Evolutionary conservation across 2,797 vertebrate genomes (phyloP).

Genomic region (Erithacus rubecula): DNA sequence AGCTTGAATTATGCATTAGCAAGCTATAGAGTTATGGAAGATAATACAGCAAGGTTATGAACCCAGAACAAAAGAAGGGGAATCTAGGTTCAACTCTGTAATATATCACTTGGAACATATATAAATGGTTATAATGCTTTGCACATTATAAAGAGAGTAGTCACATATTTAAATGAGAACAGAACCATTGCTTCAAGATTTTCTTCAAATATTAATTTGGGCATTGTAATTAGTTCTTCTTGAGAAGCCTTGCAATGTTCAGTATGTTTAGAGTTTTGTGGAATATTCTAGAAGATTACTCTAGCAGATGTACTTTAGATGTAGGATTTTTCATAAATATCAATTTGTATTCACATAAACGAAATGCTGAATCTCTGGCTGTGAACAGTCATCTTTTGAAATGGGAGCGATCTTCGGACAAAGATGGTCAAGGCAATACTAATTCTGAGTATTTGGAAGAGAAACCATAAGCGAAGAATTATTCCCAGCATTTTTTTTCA

Average conservation of each 20-base stretch:
- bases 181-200: constrained; percentile 12
- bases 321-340: constrained; percentile 4
- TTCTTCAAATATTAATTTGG: constrained; percentile 53
- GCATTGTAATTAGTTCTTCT: constrained; percentile 56
- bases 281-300: constrained; percentile 21
- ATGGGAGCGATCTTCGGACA: background rate
- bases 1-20: constrained; percentile 69
- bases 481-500: background rate
- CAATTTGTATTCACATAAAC: constrained; percentile 24
- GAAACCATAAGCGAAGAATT: background rate
- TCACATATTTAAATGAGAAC: constrained; percentile 48
- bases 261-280: constrained; percentile 11
- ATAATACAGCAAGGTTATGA: constrained; percentile 67
- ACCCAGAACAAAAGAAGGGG: constrained; percentile 64
- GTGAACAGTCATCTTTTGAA: constrained; percentile 15
- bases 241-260: constrained; percentile 31
- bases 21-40: constrained; percentile 61
- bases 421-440: background rate
- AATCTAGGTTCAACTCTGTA: constrained; percentile 52
- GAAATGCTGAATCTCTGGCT: background rate
- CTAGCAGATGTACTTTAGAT: background rate
- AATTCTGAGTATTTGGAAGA: constrained; percentile 22
- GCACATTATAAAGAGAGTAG: constrained; percentile 37
- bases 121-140: constrained; percentile 44
- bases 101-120: constrained; percentile 52